Evolutionary conservation across 2,888 invertebrate species (phyloP), one percentile per base, ranked within the genome.

Genomic region (Acrobasis repandana): DNA sequence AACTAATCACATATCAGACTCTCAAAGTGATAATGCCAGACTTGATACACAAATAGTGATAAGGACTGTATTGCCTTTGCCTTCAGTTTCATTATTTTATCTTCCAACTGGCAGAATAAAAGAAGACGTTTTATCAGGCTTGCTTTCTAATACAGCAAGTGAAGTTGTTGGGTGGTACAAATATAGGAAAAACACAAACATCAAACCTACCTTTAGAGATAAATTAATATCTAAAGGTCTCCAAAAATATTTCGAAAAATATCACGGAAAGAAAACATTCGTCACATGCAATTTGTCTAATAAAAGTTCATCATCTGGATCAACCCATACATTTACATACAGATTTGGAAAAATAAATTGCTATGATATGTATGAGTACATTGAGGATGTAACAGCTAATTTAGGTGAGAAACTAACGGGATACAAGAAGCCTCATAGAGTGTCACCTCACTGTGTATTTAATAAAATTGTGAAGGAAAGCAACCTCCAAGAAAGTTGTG

Each of bases 161-260:
- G 93, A 93, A 82, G 92, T 95, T 20, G 93, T 95, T 10, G 95
- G 95, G 28, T 95, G 95, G 95, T 95, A 94, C 76, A 94, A 93
- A 77, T 95, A 93, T 73, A 92, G 94, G 66, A 89, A 90, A 67
- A 91, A 93, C 59, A 87, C 88, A 56, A 86, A 83, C 50, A 86
- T 94, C 33, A 91, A 89, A 68, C 93, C 94, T n/a, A 94, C 94
- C 1, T 86, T 95, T 64, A 83, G 94, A 63, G 95, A 95, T 67
- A 94, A 93, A 82, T 78, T 94, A 65, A 86, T 95, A 66, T 94
- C 95, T 58, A 94, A 93, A 79, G 93, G 94, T 54, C 83, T 95
- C 49, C 91, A 93, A 63, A 90, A 93, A 50, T 89, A 93, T 66
- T 94, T 95, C 77, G 85, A 88, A 69, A 87, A 91, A 56, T 82